Base-by-base conservation (phyloP, 1,140 invertebrate genomes). In the Panagrolaimus sp. region DNA sequence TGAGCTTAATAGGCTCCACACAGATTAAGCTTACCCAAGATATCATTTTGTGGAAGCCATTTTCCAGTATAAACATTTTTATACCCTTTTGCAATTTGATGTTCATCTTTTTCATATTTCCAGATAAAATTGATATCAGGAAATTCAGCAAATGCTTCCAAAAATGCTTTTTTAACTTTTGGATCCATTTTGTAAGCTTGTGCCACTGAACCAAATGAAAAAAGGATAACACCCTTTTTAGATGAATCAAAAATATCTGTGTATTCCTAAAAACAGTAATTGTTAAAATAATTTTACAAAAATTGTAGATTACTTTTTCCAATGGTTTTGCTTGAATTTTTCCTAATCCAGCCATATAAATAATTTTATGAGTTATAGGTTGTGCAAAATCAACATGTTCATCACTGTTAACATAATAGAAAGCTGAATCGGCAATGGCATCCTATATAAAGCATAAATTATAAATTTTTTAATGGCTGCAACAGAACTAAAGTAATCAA, bases 91-190 rank as follows among this genome's bases (percentile, higher is more conserved):
- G 51, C 51, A 23, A 27, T 57, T 20, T 27, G 20, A 16, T 57
- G 20, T 13, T 57, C 51, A 9, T 20, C 20, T 20, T 5, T 57
- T 57, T 57, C 51, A 51, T 69, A 69, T 25, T 69, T 69, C 62
- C 61, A 69, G 2, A 69, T 9, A 31, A 69, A 69, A 51, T 16
- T 69, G 0, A 69, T 38, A 44, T 69, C 45, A 1, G 66, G 66
- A 46, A 69, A 69, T 27, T 68, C 16, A 0, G 1, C 9, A 46
- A 69, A 69, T 20, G 67, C 61, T 47, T 69, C 67, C 16, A 69
- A 44, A 43, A 69, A 69, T 3, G 67, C 67, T 14, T 46, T 46
- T n/a, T 68, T 69, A 9, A 25, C 16, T 16, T 65, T 14, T 9
- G 14, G 7, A 13, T 69, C 69, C 67, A 69, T 69, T 11, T 20